phyloP scores from a whole-genome alignment of 2,888 invertebrate genomes.

The Gari tellinella region DNA sequence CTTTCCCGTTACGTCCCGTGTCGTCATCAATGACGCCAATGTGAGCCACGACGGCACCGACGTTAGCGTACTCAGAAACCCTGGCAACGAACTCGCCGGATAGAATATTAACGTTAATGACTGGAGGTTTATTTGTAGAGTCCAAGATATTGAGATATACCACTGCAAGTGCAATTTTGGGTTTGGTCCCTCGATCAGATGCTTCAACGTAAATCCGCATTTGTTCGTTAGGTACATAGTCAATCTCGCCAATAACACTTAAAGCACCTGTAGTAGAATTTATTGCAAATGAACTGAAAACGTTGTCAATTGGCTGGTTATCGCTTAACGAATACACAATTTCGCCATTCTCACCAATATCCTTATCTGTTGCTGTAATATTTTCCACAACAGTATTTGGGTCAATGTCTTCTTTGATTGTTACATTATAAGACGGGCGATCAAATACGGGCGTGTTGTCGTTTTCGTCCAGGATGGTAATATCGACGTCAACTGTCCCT shows the following conservation, averaged over 20 bases:
- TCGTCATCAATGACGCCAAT: constrained; percentile 73
- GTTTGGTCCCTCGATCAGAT: constrained; percentile 71
- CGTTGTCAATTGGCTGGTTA: constrained; percentile 57
- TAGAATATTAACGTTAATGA: constrained; percentile 83
- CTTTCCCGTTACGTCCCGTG: constrained; percentile 74
- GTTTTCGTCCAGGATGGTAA: constrained; percentile 69
- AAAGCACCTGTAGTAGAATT: constrained; percentile 70
- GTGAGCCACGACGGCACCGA: constrained; percentile 75
- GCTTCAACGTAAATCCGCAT: constrained; percentile 71
- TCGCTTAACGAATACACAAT: constrained; percentile 84
- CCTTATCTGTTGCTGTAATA: constrained; percentile 93
- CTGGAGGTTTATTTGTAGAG: constrained; percentile 97
- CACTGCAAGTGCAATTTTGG: constrained; percentile 68
- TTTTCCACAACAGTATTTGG: constrained; percentile 61
- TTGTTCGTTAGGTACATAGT: constrained; percentile 64
- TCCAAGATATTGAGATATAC: constrained; percentile 87
- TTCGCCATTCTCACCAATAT: constrained; percentile 91
- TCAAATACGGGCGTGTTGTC: constrained; percentile 70
- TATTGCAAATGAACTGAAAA: constrained; percentile 64
- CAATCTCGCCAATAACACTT: constrained; percentile 65
- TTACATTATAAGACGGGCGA: constrained; percentile 64
- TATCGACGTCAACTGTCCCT: constrained; percentile 59
- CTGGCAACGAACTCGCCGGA: constrained; percentile 63
- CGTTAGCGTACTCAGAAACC: constrained; percentile 73
- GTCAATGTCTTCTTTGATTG: constrained; percentile 62